phyloP scores from a whole-genome alignment of 2,797 vertebrate genomes.

The Phylloscopus collybita region DNA sequence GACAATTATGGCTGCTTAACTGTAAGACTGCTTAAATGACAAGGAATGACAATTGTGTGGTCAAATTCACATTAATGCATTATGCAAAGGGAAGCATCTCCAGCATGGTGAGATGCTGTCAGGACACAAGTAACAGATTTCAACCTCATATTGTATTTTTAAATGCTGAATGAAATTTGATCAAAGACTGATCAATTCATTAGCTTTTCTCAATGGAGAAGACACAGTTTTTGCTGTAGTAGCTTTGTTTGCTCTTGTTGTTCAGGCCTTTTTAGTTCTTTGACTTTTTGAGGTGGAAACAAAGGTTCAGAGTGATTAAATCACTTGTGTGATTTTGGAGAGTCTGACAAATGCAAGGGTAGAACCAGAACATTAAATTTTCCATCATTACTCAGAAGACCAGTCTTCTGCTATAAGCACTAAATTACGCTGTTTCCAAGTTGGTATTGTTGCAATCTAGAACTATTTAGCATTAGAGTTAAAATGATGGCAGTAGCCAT shows the following conservation, averaged over 20 bases:
- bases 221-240: background rate
- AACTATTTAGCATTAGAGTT: constrained; percentile 32
- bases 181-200: background rate
- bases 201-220: background rate
- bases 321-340: background rate
- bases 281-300: background rate
- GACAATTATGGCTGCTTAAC: constrained; percentile 66
- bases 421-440: background rate
- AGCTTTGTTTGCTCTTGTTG: background rate
- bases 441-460: background rate
- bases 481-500: constrained; percentile 28
- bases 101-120: background rate
- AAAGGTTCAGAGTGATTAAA: background rate
- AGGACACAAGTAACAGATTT: background rate
- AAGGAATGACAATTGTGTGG: constrained; percentile 59
- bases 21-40: constrained; percentile 49
- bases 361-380: background rate
- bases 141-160: background rate
- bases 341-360: background rate
- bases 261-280: background rate
- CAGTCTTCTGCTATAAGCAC: background rate
- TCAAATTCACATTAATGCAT: constrained; percentile 43
- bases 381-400: background rate
- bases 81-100: background rate
- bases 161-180: background rate